These are phyloP conservation scores for Brienomyrus longianalis DNA, from an alignment of 2,113 vertebrate species.

Conservation along the genomic window DNA sequence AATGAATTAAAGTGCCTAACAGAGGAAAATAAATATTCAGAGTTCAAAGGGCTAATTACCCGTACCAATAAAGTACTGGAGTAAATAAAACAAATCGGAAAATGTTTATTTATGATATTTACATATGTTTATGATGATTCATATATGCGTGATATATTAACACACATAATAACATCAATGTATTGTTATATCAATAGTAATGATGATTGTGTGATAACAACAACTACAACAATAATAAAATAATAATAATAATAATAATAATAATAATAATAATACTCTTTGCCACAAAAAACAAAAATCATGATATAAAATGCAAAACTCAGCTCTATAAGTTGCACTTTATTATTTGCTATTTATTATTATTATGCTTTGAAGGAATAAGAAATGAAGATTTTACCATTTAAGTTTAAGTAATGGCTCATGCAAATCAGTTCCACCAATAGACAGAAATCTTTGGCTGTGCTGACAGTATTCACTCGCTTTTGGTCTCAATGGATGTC, in stretches of 20 bases:
- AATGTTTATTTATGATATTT: slow-evolving; percentile 1
- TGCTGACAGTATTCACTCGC: background rate
- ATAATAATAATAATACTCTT: background rate
- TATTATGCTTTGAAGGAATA: background rate
- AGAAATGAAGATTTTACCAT: background rate
- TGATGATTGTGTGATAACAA: background rate
- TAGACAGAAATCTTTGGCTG: background rate
- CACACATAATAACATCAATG: background rate
- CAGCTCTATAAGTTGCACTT: background rate
- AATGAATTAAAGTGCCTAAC: slow-evolving; percentile 6
- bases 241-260: background rate
- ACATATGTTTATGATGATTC: background rate
- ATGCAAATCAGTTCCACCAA: background rate
- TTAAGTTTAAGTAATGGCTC: background rate
- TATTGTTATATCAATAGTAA: background rate
- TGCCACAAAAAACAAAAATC: background rate
- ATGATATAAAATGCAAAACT: background rate
- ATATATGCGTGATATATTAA: background rate
- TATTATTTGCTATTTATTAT: background rate
- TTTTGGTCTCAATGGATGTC: background rate
- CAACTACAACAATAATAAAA: background rate
- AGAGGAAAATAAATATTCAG: slow-evolving; percentile 1
- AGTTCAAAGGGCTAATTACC: slow-evolving; percentile 14
- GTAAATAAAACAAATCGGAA: background rate
- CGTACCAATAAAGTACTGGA: background rate